Conservation (phyloP, 2,113 vertebrate genomes). For the Gallinago media region DNA sequence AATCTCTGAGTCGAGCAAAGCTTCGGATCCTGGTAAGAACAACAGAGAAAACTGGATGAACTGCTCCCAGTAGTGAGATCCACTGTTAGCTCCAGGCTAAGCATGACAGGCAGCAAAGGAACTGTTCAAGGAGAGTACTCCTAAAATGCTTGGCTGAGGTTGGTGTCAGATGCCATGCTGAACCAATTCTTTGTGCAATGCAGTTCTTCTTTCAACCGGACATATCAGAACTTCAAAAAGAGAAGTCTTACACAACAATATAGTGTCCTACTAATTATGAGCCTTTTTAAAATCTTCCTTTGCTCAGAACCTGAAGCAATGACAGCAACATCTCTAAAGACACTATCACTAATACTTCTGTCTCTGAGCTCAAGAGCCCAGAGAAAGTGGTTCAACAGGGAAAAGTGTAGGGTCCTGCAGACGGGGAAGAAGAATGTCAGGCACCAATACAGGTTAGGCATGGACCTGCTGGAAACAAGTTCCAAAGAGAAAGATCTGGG, state of each 20-base stretch:
- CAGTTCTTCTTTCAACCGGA: background rate
- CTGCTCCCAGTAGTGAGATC: background rate
- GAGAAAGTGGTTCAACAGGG: no score
- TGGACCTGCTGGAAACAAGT: no score
- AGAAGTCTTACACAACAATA: background rate
- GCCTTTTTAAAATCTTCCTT: background rate
- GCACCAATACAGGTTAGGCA: no score
- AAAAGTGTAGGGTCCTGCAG: no score
- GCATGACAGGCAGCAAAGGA: background rate
- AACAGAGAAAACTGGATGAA: background rate
- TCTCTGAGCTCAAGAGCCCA: background rate
- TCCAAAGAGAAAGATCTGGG: no score
- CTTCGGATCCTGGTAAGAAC: background rate
- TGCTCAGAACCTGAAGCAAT: background rate
- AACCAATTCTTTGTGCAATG: background rate
- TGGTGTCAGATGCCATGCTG: background rate
- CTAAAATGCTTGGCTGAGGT: background rate
- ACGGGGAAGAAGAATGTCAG: no score
- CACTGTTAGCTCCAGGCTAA: background rate
- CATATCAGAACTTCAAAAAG: background rate
- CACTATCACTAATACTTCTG: background rate
- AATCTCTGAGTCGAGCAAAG: background rate
- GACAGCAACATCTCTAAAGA: background rate
- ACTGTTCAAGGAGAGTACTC: background rate
- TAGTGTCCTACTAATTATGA: background rate